Base-by-base conservation (phyloP, 35 echinoderm and acorn worm genomes). In the Eucidaris tribuloides region DNA sequence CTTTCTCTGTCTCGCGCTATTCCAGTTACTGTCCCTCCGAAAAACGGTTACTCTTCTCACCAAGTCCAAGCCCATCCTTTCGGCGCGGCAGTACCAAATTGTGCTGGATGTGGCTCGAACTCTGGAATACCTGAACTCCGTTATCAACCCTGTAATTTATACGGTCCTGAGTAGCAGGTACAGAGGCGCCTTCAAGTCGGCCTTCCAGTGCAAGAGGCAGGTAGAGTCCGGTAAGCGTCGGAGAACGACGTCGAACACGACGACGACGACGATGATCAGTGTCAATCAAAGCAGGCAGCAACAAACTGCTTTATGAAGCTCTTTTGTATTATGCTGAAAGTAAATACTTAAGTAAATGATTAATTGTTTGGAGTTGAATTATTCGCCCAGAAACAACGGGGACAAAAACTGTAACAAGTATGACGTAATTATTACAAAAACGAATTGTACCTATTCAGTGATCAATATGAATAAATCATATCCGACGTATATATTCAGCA, bases 101-200 rank as follows among this genome's bases (percentile, higher is more conserved):
- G 45, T 84, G 15, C 62, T 84, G 15, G 59, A 84, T 3, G 61
- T 71, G 14, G 65, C 41, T 65, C 82, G 65, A 38, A 79, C 72
- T 23, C 29, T 96, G 38, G 78, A 79, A 31, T 96, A 91, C 45
- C 30, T 96, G 3, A 96, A 96, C 54, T 96, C 93, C 0, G 93
- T 85, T 5, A 84, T 96, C 41, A 96, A 96, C 55, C 93, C 93
- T 0, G 86, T 96, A 22, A 91, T 96, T 18, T 96, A 91, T 27
- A 91, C 84, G 39, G 79, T 85, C 2, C 87, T 91, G 78, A 91
- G 93, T 64, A 80, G 80, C 25, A 44, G 83, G 18, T 96, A 96
- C 40, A 52, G 89, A 4, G 68, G 71, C 13, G 93, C 93, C 1
- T 91, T 91, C 32, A 86, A 78, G 41, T 50, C 43, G 17, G 79